phyloP scores from a whole-genome alignment of 2,113 vertebrate species.

The Eidolon helvum region DNA sequence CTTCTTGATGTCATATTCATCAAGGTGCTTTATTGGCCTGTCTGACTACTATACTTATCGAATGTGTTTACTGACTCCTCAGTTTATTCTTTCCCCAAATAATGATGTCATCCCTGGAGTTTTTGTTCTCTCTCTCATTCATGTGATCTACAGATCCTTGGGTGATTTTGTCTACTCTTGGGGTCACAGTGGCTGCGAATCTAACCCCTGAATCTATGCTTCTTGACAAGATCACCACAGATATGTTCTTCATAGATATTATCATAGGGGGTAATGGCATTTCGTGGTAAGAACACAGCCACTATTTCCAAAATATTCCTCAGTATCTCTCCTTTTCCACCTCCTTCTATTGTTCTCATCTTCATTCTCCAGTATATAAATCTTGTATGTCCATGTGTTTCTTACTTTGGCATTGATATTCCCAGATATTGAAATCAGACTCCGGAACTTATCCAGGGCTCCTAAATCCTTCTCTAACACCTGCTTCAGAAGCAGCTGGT shows the following conservation, averaged over 20 bases:
- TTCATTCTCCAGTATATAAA: not conserved
- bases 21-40: not conserved
- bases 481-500: not conserved
- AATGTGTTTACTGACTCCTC: not conserved
- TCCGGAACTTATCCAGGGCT: not conserved
- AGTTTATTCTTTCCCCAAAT: not conserved
- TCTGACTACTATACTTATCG: not conserved
- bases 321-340: not conserved
- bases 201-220: not conserved
- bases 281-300: not conserved
- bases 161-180: not conserved
- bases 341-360: not conserved
- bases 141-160: not conserved
- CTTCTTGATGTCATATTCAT: not conserved
- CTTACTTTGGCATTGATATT: not conserved
- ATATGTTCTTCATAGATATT: not conserved
- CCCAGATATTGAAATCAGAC: not conserved
- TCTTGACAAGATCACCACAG: not conserved
- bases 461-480: not conserved
- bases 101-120: not conserved
- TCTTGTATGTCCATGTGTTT: not conserved
- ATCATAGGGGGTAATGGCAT: rapidly evolving
- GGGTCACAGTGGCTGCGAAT: not conserved
- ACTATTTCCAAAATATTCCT: not conserved
- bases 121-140: not conserved